Base-by-base conservation (phyloP, 2,797 vertebrate species). In the Myotis pilosus region DNA sequence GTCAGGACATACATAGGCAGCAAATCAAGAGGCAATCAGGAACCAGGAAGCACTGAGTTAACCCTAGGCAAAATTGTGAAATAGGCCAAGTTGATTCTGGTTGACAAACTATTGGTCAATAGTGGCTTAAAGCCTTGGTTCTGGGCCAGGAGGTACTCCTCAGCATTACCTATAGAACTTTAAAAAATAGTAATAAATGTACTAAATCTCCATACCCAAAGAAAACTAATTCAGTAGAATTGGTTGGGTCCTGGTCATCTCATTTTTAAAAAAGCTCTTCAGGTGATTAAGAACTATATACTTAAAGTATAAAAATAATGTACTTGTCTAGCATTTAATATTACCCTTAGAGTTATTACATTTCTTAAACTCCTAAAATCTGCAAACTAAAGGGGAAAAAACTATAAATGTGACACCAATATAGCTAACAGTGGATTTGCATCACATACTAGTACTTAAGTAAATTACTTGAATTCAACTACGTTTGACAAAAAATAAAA, bases 51-150 rank as follows among this genome's bases (percentile, higher is more conserved):
- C 78, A 78, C 41, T 94, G 53, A 78, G 66, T 71, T 74, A 17
- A 86, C 83, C 80, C 55, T 89, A 91, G 87, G 91, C 68, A 94
- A 91, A 89, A 95, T 85, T 85, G 87, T 93, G 84, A 96, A 95
- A 85, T 94, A 92, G 91, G 91, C 87, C 69, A 82, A 78, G 76
- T 94, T 89, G 80, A 89, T 84, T 94, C 53, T 66, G 60, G 36
- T 92, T 93, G 76, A 87, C 68, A 91, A 93, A 36, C 71, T 64
- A 20, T 76, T 81, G 38, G 51, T 83, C 92, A 47, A 57, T 86
- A 11, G 85, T 83, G 57, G 28, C 55, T 80, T 92, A 96, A 90
- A 86, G 44, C 49, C 83, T 12, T 69, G 38, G 38, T 94, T 91
- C 30, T 95, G 88, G 72, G 55, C 84, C 62, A 87, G 47, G 80